These are phyloP conservation scores for Crypturellus undulatus DNA, from an alignment of 2,113 vertebrate species.

Conservation along the genomic window DNA sequence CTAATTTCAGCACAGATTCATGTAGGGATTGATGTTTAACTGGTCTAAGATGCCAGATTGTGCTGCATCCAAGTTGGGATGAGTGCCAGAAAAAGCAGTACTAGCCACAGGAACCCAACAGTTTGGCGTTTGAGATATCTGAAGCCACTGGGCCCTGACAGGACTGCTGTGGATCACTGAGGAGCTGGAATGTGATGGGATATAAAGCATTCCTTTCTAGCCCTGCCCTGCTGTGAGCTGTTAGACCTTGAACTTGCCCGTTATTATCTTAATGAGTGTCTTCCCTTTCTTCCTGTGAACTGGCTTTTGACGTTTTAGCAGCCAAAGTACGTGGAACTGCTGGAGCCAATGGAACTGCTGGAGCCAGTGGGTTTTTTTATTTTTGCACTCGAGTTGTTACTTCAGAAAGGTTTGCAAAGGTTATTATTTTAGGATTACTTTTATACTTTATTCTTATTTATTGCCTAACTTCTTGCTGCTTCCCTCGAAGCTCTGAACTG, in stretches of 20 bases:
- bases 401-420: not conserved
- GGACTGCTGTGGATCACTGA: fast-evolving
- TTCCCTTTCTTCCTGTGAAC: constrained; percentile 27
- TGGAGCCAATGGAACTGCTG: not conserved
- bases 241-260: not conserved
- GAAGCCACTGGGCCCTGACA: not conserved
- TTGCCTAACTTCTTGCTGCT: not conserved
- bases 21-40: fast-evolving
- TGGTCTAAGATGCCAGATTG: not conserved
- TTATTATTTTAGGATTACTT: not conserved
- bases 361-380: not conserved
- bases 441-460: not conserved
- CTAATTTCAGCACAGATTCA: fast-evolving
- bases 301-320: not conserved
- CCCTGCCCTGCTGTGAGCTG: not conserved
- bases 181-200: not conserved
- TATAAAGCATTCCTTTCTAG: constrained; percentile 11
- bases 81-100: constrained; percentile 28
- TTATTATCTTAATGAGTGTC: constrained; percentile 38
- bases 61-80: not conserved
- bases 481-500: constrained; percentile 6
- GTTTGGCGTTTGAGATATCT: not conserved
- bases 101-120: fast-evolving
- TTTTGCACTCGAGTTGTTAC: not conserved
- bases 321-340: not conserved